These are phyloP conservation scores for Ormyrus labotus DNA, from an alignment of 2,888 invertebrate species.

Conservation along the genomic window DNA sequence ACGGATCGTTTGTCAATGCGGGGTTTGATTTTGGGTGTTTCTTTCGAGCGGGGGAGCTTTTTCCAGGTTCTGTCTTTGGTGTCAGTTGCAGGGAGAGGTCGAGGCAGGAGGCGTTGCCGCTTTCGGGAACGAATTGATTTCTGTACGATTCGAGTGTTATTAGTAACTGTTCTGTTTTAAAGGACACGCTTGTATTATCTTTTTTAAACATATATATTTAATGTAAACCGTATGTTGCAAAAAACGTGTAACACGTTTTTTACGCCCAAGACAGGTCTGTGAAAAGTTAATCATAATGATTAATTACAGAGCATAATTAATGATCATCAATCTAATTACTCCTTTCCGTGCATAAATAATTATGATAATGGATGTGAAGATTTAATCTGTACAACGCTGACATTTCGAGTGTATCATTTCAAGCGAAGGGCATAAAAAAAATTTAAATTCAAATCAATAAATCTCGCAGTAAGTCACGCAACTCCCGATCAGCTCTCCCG, in stretches of 20 bases:
- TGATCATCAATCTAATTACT: constrained; percentile 32
- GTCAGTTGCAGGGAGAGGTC: constrained; percentile 14
- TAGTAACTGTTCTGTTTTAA: neutral
- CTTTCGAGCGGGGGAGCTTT: constrained; percentile 13
- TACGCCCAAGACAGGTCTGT: neutral
- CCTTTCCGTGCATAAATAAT: constrained; percentile 14
- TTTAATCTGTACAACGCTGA: constrained; percentile 20
- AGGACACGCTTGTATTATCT: no score
- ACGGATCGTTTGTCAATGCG: constrained; percentile 54
- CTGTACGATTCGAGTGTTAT: neutral
- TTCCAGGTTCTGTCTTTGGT: constrained; percentile 14
- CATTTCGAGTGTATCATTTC: neutral
- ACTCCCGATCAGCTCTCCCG: no score
- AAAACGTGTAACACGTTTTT: no score
- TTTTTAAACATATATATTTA: no score
- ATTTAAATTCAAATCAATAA: no score
- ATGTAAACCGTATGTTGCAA: no score
- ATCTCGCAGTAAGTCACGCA: no score
- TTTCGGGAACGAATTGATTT: constrained; percentile 12
- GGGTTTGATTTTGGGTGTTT: constrained; percentile 7
- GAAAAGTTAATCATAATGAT: constrained; percentile 24
- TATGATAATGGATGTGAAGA: constrained; percentile 33
- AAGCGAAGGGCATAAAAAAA: no score
- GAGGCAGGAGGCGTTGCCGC: constrained; percentile 28
- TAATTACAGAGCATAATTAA: constrained; percentile 38